Base-by-base conservation (phyloP, 2,113 vertebrate species). In the Albula glossodonta region DNA sequence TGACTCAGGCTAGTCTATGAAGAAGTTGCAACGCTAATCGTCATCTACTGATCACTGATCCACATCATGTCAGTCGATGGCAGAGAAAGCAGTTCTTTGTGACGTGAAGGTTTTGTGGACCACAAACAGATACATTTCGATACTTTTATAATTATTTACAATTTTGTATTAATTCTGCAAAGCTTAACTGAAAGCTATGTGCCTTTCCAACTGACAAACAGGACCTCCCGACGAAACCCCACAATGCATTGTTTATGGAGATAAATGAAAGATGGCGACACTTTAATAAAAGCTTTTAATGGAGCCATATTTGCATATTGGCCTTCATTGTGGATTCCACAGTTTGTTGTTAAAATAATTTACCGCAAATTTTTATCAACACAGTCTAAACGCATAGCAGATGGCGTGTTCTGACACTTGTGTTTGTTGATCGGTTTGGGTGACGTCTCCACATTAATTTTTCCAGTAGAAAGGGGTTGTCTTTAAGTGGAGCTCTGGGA, bases 261-360 rank as follows among this genome's bases (percentile, higher is more conserved):
- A 70, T 74, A 41, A 78, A 85, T 25, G n/a, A 15, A 4, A 53
- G 77, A 49, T 57, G 70, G 70, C 10, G n/a, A 25, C 7, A 74
- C 31, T 66, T 66, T 5, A 56, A 41, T 19, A 78, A 84, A 78
- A 78, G 11, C 51, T 77, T 79, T 78, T 78, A 80, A 41, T 56
- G 25, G 50, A 77, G 51, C 78, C 70, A 25, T 7, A 31, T 80
- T 79, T 84, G 74, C 70, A 74, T 8, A 12, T 51, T 49, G 79
- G 41, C 41, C 31, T 66, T 19, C 12, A 12, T 63, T 81, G 15
- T 57, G 60, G 31, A 82, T 31, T 74, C n/a, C 25, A 12, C 5
- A 82, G 56, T 85, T 70, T 81, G 78, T 70, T 81, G 78, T 85
- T 81, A 51, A 82, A 81, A 70, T 51, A 86, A 56, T 86, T 81